Base-by-base conservation (phyloP, 1,140 invertebrate genomes). In the Antheraea pernyi region DNA sequence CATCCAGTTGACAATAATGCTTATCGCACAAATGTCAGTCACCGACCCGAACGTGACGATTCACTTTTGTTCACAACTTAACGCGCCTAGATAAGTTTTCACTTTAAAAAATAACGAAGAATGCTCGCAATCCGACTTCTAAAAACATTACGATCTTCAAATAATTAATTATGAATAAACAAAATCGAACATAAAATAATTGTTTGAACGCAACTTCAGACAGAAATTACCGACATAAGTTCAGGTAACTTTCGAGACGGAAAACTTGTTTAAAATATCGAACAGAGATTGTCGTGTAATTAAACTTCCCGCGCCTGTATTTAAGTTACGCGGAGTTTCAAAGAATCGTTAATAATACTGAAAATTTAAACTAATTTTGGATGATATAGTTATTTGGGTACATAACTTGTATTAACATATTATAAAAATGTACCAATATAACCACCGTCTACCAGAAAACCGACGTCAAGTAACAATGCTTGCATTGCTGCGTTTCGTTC, bases 231-330 rank as follows among this genome's bases (percentile, higher is more conserved):
- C 46, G 13, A 53, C 16, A 53, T 53, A 53, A 53, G 0, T 6
- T 53, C 6, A n/a, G n/a, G n/a, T n/a, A 53, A 53, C 46, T 62
- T 19, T n/a, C 13, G 11, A 53, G 13, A 53, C 16, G 7, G 46
- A 16, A 53, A 53, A 53, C 46, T 53, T 53, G 39, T 68, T 19
- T 30, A 36, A 63, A 61, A 62, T 68, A 68, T 68, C 16, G 67
- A 30, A 30, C 59, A 18, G 46, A 68, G 67, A 68, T 68, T 68
- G 62, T 53, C 48, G 19, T 62, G 42, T 62, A 68, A 68, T 68
- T 68, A 48, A 68, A 68, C 67, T 68, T 68, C 22, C 19, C 19
- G 4, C 18, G 36, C 18, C 30, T 61, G 59, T 18, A 62, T 53
- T 53, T 53, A 53, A 46, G 11, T 16, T 16, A 53, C 16, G 13